Conservation (phyloP, 2,888 invertebrate species). For the Drosophila diplacantha region DNA sequence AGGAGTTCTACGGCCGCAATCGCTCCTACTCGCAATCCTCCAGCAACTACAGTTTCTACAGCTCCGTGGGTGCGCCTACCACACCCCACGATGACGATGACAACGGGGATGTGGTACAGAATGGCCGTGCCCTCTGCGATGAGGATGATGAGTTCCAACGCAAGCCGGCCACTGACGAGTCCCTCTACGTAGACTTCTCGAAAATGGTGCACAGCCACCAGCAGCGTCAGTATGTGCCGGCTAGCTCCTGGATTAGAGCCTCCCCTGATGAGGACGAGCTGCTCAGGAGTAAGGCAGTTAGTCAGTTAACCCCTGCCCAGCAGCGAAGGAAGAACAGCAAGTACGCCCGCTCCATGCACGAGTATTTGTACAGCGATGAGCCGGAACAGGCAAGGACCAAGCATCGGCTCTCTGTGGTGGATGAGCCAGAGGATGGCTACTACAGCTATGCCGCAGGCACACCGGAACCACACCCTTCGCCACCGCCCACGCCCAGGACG, state of each 20-base stretch:
- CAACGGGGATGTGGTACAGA: conserved; percentile 50
- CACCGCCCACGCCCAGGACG: conserved; percentile 77
- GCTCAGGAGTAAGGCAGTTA: conserved; percentile 20
- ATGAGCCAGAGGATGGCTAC: conserved; percentile 72
- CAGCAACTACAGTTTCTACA: conserved; percentile 77
- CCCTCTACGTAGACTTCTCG: conserved; percentile 78
- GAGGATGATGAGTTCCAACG: conserved; percentile 76
- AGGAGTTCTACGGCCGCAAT: conserved; percentile 76
- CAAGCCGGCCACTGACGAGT: conserved; percentile 77
- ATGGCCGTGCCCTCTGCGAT: conserved; percentile 33
- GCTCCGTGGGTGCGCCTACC: conserved; percentile 69
- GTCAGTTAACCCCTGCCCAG: conserved; percentile 57
- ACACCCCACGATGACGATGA: conserved; percentile 53
- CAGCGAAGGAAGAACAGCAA: conserved; percentile 62
- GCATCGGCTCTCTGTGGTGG: conserved; percentile 62
- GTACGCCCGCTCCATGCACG: conserved; percentile 72
- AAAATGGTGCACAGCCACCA: conserved; percentile 71
- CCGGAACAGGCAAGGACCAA: conserved; percentile 41
- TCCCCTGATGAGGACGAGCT: conserved; percentile 52
- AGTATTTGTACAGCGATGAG: conserved; percentile 72
- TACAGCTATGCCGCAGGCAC: conserved; percentile 73
- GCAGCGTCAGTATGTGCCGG: conserved; percentile 64
- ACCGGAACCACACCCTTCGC: conserved; percentile 67
- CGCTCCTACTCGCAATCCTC: conserved; percentile 78
- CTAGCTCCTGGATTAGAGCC: conserved; percentile 67